Evolutionary conservation across 2,797 vertebrate genomes (phyloP).

Genomic region (Diplodus puntazzo): DNA sequence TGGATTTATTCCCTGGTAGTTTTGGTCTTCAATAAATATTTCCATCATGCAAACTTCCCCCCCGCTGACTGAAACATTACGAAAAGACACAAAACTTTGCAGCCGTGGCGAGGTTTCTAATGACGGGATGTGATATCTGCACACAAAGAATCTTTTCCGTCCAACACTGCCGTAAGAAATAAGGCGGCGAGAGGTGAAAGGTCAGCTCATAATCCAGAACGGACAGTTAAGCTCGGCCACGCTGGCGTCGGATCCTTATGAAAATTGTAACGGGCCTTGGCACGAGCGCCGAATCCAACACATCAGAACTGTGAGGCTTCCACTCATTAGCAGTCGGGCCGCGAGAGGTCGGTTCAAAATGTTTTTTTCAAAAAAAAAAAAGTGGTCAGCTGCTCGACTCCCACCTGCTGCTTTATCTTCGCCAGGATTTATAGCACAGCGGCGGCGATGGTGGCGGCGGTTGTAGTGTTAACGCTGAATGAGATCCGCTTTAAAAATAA

Average conservation of each 20-base stretch:
- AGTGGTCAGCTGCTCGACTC: constrained; percentile 32
- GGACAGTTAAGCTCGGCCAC: constrained; percentile 50
- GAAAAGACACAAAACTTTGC: constrained; percentile 12
- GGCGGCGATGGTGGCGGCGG: not conserved
- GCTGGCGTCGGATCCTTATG: constrained; percentile 48
- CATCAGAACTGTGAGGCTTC: constrained; percentile 55
- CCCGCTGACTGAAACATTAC: not conserved
- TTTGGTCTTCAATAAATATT: not conserved
- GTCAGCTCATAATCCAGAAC: constrained; percentile 68
- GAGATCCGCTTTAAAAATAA: constrained; percentile 37
- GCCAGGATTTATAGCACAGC: constrained; percentile 22
- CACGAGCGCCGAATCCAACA: constrained; percentile 53
- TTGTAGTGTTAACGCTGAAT: not conserved
- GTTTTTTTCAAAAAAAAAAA: constrained; percentile 22
- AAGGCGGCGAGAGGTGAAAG: constrained; percentile 69
- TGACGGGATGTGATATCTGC: constrained; percentile 29
- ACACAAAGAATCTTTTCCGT: constrained; percentile 29
- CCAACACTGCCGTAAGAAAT: constrained; percentile 23
- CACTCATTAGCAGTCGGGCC: constrained; percentile 58
- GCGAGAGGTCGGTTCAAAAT: constrained; percentile 29
- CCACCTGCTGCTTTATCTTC: constrained; percentile 52
- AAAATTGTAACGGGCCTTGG: constrained; percentile 60
- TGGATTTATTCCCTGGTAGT: not conserved
- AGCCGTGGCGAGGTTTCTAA: constrained; percentile 4
- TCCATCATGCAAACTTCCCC: not conserved